A percentile compares a stretch with the other conserved stretches of the same genome.
phyloP scores from a whole-genome alignment of 1,140 invertebrate species.

The Aleiodes sp. region DNA sequence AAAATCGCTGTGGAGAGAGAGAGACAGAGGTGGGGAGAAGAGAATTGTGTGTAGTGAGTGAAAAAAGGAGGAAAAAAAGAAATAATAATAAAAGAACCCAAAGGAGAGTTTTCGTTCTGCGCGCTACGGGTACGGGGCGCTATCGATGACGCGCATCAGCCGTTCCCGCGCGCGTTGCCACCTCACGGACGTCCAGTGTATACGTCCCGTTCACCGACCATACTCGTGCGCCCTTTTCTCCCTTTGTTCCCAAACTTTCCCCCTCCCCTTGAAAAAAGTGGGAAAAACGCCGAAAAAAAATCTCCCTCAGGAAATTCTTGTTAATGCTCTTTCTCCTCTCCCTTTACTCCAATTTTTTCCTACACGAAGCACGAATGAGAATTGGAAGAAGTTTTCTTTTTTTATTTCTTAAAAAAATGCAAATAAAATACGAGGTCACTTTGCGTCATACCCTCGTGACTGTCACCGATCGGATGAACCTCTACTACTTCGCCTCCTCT shows the following conservation, averaged over 20 bases:
- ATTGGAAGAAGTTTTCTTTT: no score
- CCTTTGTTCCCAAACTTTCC: constrained; percentile 10
- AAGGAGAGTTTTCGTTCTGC: neutral
- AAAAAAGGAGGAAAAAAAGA: neutral
- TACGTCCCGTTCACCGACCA: constrained; percentile 10
- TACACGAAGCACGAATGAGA: no score
- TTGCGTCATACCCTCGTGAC: constrained; percentile 36
- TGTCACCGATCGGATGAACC: constrained; percentile 28
- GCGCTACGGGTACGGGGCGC: constrained; percentile 4
- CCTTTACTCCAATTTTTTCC: no score
- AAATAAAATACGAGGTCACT: constrained; percentile 17
- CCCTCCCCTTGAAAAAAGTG: neutral
- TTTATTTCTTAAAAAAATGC: neutral
- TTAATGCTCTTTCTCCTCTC: no score
- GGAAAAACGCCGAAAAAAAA: neutral
- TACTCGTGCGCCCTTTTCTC: constrained; percentile 18
- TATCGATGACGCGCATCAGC: constrained; percentile 22
- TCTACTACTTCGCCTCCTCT: neutral
- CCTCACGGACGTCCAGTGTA: constrained; percentile 15
- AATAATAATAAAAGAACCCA: neutral
- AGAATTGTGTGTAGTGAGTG: neutral
- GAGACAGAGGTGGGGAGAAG: no score
- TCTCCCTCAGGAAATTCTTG: no score
- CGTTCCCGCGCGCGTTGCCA: constrained; percentile 26
- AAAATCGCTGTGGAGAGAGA: neutral